phyloP scores from a whole-genome alignment of 1,140 invertebrate genomes.

The Batillaria attramentaria region DNA sequence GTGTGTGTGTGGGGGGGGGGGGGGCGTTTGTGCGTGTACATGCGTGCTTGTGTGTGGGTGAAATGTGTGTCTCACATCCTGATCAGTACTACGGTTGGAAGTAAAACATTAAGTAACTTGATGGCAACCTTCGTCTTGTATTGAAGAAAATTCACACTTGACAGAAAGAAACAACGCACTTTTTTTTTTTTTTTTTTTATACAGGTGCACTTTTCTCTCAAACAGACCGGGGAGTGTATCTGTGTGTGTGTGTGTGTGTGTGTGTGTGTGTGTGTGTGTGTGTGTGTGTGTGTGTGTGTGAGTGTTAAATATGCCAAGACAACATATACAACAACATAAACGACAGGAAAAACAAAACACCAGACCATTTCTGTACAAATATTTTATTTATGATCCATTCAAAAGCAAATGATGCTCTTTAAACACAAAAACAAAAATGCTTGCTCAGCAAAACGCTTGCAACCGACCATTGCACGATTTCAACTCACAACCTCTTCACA shows the following conservation, averaged over 20 bases:
- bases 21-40: no score
- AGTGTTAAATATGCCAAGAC: background rate
- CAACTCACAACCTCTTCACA: background rate
- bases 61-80: no score
- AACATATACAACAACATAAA: background rate
- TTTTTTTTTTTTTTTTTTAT: no score
- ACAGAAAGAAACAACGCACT: no score
- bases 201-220: no score
- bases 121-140: no score
- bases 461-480: constrained; percentile 1
- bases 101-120: no score
- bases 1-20: no score
- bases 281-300: constrained; percentile 7
- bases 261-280: constrained; percentile 7
- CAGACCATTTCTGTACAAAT: background rate
- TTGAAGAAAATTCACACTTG: no score
- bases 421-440: background rate
- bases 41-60: no score
- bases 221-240: background rate
- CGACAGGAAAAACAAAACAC: background rate
- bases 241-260: constrained; percentile 14
- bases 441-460: background rate
- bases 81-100: no score
- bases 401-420: constrained; percentile 2
- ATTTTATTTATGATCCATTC: constrained; percentile 9